A percentile compares a stretch with the other conserved stretches of the same genome.
These are phyloP conservation scores for Enteromius afrohamiltoni DNA, from an alignment of 2,797 vertebrate species.

Conservation along the genomic window DNA sequence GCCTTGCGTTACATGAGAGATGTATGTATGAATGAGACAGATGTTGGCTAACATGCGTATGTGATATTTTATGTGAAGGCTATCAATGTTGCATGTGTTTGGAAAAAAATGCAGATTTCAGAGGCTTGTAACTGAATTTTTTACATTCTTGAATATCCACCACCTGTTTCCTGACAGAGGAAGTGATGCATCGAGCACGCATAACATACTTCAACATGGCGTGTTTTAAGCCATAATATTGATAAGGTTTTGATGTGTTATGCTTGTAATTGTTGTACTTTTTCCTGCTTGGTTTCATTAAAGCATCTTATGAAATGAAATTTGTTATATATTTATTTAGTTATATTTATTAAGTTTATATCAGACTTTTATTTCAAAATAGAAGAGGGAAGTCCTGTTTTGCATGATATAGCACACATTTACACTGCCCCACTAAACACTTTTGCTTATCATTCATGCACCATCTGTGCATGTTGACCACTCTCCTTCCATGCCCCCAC, in stretches of 20 bases:
- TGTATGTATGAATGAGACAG: background rate
- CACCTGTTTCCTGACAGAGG: constrained; percentile 40
- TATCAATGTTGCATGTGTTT: background rate
- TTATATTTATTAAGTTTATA: background rate
- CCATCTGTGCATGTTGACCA: constrained; percentile 50
- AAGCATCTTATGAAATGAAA: background rate
- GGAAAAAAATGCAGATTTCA: background rate
- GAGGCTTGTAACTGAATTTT: background rate
- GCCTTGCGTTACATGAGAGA: background rate
- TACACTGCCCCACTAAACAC: constrained; percentile 21
- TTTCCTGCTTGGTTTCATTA: background rate
- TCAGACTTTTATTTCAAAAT: background rate
- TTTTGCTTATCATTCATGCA: constrained; percentile 64
- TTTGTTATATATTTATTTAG: background rate
- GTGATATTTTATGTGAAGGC: background rate
- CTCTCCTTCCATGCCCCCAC: background rate
- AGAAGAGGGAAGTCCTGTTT: constrained; percentile 49
- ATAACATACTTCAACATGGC: background rate
- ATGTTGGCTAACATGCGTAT: background rate
- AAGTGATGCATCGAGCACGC: background rate
- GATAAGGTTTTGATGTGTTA: background rate
- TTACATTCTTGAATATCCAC: background rate
- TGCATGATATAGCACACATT: constrained; percentile 57
- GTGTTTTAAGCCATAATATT: background rate
- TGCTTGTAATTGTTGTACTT: background rate